A percentile compares a stretch with the other conserved stretches of the same genome.
Conservation (phyloP, 2,888 invertebrate species). For the Hecatera dysodea region DNA sequence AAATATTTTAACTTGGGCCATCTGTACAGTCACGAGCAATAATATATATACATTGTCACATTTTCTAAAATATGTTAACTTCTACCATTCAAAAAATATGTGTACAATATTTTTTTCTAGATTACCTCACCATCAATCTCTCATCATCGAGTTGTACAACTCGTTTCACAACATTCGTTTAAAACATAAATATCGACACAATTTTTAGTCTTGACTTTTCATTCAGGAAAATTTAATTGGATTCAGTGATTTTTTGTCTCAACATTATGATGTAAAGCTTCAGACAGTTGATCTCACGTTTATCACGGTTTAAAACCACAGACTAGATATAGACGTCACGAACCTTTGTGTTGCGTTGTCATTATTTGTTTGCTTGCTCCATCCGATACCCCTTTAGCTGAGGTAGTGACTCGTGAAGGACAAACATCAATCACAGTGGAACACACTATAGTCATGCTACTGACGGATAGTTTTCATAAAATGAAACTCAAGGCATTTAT, state of each 20-base stretch:
- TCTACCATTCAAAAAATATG: too few relatives aligned
- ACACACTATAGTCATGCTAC: constrained; percentile 27
- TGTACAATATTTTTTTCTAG: too few relatives aligned
- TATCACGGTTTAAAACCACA: constrained; percentile 67
- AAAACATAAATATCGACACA: constrained; percentile 29
- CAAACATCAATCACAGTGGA: constrained; percentile 64
- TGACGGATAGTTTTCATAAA: constrained; percentile 27
- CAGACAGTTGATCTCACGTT: constrained; percentile 54
- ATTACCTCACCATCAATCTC: too few relatives aligned
- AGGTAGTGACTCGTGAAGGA: constrained; percentile 76
- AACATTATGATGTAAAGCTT: constrained; percentile 23
- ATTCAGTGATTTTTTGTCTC: constrained; percentile 9
- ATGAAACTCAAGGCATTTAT: constrained; percentile 1
- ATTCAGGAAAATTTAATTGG: constrained; percentile 24
- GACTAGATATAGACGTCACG: constrained; percentile 69
- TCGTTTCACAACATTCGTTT: constrained; percentile 37
- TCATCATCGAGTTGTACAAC: too few relatives aligned
- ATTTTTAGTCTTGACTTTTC: constrained; percentile 18
- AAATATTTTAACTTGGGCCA: constrained; percentile 38
- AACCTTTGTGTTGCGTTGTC: constrained; percentile 67
- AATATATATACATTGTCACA: too few relatives aligned
- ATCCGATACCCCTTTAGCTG: constrained; percentile 71
- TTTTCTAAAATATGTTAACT: too few relatives aligned
- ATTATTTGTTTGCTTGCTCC: constrained; percentile 66
- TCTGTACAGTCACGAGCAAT: too few relatives aligned